phyloP scores from a whole-genome alignment of 2,888 invertebrate species.

The Siphlonurus alternatus region DNA sequence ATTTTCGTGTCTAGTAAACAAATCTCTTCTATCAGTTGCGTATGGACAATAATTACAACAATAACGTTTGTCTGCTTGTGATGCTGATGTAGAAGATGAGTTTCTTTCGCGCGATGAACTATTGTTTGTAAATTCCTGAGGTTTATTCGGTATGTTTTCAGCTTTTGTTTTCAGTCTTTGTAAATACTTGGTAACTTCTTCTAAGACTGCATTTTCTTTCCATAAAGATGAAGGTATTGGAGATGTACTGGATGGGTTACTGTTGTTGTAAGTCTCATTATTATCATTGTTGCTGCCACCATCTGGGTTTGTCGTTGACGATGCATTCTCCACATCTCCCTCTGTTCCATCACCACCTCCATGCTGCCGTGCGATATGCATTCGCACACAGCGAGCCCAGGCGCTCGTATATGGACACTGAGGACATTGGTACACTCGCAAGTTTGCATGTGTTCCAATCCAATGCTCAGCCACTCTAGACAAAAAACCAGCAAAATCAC shows the following conservation, averaged over 20 bases:
- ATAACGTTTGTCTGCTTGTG: slow-evolving; percentile 45
- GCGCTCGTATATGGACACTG: slow-evolving; percentile 58
- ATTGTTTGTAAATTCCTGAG: slow-evolving; percentile 3
- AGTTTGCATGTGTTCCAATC: slow-evolving; percentile 54
- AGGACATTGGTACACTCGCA: slow-evolving; percentile 42
- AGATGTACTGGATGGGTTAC: background rate
- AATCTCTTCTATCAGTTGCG: slow-evolving; percentile 77
- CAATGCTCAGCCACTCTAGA: slow-evolving; percentile 60
- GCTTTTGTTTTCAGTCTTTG: slow-evolving; percentile 48
- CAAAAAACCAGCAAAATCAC: slow-evolving; percentile 57
- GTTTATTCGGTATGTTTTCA: slow-evolving; percentile 20
- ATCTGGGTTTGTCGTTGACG: background rate
- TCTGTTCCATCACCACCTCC: slow-evolving; percentile 30
- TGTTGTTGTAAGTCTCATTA: background rate
- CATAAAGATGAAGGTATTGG: slow-evolving; percentile 24
- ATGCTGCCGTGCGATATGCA: slow-evolving; percentile 55
- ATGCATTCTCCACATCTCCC: slow-evolving; percentile 6
- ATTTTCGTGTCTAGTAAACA: slow-evolving; percentile 83
- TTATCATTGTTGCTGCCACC: background rate
- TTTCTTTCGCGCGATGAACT: slow-evolving; percentile 10
- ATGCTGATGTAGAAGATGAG: slow-evolving; percentile 10
- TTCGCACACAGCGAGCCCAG: slow-evolving; percentile 56
- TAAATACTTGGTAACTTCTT: slow-evolving; percentile 53
- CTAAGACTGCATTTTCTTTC: slow-evolving; percentile 55
- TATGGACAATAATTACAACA: slow-evolving; percentile 78